Evolutionary conservation across 2,113 vertebrate species (phyloP), one percentile per base, ranked within the genome.

Genomic region (Cochlearius cochlearius): DNA sequence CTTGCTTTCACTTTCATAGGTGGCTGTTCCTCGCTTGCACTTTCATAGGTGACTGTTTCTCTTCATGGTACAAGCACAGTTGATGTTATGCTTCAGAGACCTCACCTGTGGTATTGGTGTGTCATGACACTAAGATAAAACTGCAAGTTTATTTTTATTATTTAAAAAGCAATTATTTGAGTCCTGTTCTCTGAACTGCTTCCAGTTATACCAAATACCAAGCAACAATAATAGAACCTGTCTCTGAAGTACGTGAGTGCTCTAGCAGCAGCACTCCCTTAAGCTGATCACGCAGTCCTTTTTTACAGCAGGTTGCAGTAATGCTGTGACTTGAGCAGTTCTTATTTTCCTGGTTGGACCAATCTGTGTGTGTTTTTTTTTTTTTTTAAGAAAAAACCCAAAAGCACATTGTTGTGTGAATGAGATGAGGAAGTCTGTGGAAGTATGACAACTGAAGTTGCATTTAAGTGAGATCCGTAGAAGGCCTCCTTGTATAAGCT

Each of bases 281-380:
- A 16, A 2, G 23, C 27, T 67, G 67, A n/a, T 38, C 19, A 49
- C 0, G 0, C 22, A 22, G 30, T 49, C 25, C 5, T 66, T 53
- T 76, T 56, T 41, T 47, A 39, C 9, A 36, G 39, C 0, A 2
- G 11, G 21, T 59, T 64, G 56, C n/a, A 64, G 26, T 27, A 10
- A 32, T 27, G 43, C 34, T 80, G 29, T 58, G 43, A 43, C 12
- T 36, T 29, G 7, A 47, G 21, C 25, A 53, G 30, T 63, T 80
- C n/a, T 19, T 73, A 9, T 50, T 56, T 45, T 77, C 29, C 38
- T 45, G 27, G 41, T n/a, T 77, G 27, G 14, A n/a, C 38, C 73
- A 71, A 75, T 52, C 47, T 75, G 8, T n/a, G 16, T 26, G 7
- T 27, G 3, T 27, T 5, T 20, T 22, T 59, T 36, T 36, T 49